Percentiles rank a stretch among this genome's conserved stretches.
Conservation (phyloP, 2,888 invertebrate genomes). For the Mantis religiosa region DNA sequence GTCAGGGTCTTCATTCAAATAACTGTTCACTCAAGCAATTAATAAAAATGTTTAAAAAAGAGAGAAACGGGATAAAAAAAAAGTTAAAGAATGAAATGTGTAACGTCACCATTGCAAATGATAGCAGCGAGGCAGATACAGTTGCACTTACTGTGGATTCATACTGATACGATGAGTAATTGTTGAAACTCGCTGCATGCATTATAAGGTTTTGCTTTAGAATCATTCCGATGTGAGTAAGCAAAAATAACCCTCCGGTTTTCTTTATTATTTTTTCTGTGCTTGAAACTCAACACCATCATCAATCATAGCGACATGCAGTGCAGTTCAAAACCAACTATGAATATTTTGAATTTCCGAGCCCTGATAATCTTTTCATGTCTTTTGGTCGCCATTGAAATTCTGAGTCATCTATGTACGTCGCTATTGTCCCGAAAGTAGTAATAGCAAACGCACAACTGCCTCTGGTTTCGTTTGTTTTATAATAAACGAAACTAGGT, state of each 20-base stretch:
- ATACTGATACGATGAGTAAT: background rate
- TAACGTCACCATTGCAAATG: conserved; percentile 21
- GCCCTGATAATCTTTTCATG: background rate
- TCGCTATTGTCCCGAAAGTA: too few relatives aligned
- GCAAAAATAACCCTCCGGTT: background rate
- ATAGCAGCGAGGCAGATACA: background rate
- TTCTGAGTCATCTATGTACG: too few relatives aligned
- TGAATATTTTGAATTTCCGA: background rate
- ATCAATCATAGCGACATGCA: background rate
- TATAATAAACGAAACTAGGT: too few relatives aligned
- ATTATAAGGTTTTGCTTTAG: background rate
- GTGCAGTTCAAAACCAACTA: background rate
- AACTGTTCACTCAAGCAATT: conserved; percentile 18
- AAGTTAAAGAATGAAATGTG: conserved; percentile 21
- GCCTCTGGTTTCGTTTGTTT: too few relatives aligned
- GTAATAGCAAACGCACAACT: too few relatives aligned
- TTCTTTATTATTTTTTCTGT: background rate
- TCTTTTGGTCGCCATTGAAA: background rate
- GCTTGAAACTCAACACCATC: background rate
- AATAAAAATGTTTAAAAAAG: conserved; percentile 13
- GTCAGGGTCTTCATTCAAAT: background rate
- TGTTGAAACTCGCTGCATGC: background rate
- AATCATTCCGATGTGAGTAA: background rate
- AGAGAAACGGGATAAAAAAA: background rate
- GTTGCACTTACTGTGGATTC: background rate